Percentiles rank a stretch among this genome's conserved stretches.
These are phyloP conservation scores for Merodon equestris DNA, from an alignment of 2,888 invertebrate genomes.

Conservation along the genomic window DNA sequence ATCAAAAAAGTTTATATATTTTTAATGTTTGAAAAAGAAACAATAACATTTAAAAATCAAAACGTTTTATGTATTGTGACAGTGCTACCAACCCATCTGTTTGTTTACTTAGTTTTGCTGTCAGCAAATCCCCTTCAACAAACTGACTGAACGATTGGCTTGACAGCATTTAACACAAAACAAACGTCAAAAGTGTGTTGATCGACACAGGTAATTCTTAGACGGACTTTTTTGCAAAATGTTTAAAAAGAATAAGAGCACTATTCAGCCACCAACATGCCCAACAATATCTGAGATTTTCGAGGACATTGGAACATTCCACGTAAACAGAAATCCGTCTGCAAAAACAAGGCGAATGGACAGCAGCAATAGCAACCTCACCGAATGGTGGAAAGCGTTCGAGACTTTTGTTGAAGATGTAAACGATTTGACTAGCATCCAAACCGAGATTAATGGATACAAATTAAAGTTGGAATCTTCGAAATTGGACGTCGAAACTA, in stretches of 20 bases:
- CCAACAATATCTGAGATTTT: conserved; percentile 75
- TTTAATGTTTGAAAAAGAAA: no score
- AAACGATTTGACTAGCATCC: conserved; percentile 72
- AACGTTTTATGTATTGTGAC: no score
- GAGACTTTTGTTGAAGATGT: conserved; percentile 76
- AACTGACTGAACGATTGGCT: neutral
- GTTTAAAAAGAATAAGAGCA: conserved; percentile 70
- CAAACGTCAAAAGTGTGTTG: neutral
- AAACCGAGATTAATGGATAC: conserved; percentile 72
- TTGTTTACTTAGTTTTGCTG: neutral
- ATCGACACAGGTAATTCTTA: no score
- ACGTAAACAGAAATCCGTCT: conserved; percentile 67
- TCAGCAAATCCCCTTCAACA: no score
- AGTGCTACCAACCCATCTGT: conserved; percentile 5
- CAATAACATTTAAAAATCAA: no score
- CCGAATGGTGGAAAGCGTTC: conserved; percentile 77
- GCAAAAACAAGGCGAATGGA: conserved; percentile 53
- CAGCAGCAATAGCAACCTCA: conserved; percentile 52
- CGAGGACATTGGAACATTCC: conserved; percentile 76
- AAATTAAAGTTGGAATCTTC: conserved; percentile 72
- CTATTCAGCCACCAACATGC: conserved; percentile 72
- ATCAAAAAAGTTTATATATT: no score
- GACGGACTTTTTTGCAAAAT: conserved; percentile 58
- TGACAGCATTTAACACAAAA: neutral
- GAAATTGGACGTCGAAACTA: conserved; percentile 73